Evolutionary conservation across 1,140 invertebrate species (phyloP).

Genomic region (Zaprionus vittiger): DNA sequence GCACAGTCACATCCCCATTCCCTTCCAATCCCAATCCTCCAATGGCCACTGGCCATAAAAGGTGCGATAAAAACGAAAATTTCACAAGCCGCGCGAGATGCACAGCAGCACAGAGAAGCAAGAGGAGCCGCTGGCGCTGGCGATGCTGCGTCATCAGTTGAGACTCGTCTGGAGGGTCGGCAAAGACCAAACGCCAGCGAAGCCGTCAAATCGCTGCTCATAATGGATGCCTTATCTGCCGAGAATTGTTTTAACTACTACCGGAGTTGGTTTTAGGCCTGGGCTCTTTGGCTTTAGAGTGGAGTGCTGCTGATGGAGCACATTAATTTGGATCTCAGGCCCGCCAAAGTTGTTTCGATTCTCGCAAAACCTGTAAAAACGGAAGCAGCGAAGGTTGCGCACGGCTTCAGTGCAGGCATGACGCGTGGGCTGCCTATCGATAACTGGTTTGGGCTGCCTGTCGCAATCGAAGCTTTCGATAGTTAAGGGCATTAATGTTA

Average conservation of each 20-base stretch:
- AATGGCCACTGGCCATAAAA: conserved; percentile 69
- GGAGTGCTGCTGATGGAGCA: conserved; percentile 66
- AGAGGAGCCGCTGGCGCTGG: conserved; percentile 1
- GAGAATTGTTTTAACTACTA: conserved; percentile 83
- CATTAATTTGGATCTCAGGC: conserved; percentile 72
- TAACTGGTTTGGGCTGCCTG: conserved; percentile 3
- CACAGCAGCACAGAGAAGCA: conserved; percentile 30
- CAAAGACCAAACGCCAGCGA: conserved; percentile 75
- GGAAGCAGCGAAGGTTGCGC: conserved; percentile 69
- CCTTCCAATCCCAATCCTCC: conserved; percentile 16
- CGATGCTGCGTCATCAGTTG: conserved; percentile 54
- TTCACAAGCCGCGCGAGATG: conserved; percentile 66
- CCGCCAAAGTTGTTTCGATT: conserved; percentile 64
- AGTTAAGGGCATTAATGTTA: neutral
- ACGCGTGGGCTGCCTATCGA: conserved; percentile 26
- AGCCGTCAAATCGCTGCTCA: conserved; percentile 83
- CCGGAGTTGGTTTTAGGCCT: conserved; percentile 76
- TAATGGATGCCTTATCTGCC: conserved; percentile 78
- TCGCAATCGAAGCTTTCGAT: conserved; percentile 7
- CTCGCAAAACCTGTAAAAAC: conserved; percentile 77
- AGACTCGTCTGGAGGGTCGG: conserved; percentile 40
- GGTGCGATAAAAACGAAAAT: conserved; percentile 82
- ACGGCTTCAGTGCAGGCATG: conserved; percentile 9
- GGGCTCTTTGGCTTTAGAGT: conserved; percentile 35
- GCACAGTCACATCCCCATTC: neutral